Percentiles rank a stretch among this genome's conserved stretches.
Evolutionary conservation across 2,888 invertebrate species (phyloP).

Genomic region (Drosophila nr. perissopoda): DNA sequence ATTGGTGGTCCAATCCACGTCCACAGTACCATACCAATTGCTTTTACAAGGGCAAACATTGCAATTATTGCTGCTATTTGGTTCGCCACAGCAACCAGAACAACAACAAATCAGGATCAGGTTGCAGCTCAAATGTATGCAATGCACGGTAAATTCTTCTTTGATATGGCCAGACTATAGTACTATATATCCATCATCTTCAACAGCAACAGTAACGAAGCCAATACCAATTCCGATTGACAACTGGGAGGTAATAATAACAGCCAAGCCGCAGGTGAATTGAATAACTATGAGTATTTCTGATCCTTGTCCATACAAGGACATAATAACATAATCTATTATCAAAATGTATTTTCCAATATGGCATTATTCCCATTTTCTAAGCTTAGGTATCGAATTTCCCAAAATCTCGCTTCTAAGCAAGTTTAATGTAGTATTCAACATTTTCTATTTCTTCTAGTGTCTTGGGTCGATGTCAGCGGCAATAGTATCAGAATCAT

Average conservation of each 20-base stretch:
- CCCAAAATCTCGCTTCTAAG: neutral
- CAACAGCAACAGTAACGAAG: neutral
- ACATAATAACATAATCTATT: neutral
- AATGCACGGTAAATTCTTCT: constrained; percentile 48
- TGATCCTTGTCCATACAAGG: neutral
- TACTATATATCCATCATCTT: neutral
- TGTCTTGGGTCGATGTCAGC: constrained; percentile 8
- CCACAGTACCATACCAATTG: constrained; percentile 20
- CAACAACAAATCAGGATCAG: constrained; percentile 24
- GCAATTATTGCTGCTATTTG: constrained; percentile 25
- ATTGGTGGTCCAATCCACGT: constrained; percentile 16
- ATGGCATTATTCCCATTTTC: neutral
- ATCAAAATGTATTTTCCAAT: neutral
- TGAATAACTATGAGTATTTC: neutral
- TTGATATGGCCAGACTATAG: constrained; percentile 44
- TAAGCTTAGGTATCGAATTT: neutral
- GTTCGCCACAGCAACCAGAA: neutral
- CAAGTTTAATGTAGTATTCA: neutral
- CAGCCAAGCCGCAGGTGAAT: constrained; percentile 18
- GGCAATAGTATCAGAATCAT: neutral
- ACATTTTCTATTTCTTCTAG: neutral
- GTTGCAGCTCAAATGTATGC: constrained; percentile 51
- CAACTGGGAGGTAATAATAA: constrained; percentile 7
- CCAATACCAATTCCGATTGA: neutral
- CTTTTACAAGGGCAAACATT: constrained; percentile 22